Evolutionary conservation across 1,140 invertebrate species (phyloP).

Genomic region (Drosophila ogumai): DNA sequence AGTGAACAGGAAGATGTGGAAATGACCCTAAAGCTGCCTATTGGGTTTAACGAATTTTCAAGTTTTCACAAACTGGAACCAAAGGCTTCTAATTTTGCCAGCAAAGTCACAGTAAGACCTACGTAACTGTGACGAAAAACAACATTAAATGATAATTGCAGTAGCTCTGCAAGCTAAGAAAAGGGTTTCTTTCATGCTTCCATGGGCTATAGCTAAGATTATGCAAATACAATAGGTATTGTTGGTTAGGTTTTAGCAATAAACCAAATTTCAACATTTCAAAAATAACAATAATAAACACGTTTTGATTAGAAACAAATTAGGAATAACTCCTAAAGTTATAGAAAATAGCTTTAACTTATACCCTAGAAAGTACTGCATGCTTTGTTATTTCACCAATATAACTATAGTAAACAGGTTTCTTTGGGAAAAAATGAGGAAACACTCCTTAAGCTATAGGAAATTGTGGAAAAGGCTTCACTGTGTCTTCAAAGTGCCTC

Average conservation of each 20-base stretch:
- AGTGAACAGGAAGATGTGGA: constrained; percentile 12
- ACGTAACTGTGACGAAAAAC: neutral
- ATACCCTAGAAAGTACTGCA: neutral
- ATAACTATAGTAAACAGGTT: constrained; percentile 2
- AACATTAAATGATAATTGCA: neutral
- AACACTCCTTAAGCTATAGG: constrained; percentile 10
- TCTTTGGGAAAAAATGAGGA: neutral
- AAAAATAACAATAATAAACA: neutral
- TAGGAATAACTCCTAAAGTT: neutral
- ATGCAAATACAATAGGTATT: neutral
- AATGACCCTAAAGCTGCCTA: constrained; percentile 25
- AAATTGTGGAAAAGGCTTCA: constrained; percentile 15
- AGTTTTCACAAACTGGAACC: constrained; percentile 41
- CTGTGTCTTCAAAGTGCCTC: constrained; percentile 22
- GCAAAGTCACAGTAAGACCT: neutral
- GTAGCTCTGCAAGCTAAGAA: neutral
- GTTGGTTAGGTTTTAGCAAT: neutral
- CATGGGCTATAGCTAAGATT: neutral
- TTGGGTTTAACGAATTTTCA: constrained; percentile 21
- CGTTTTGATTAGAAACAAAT: neutral
- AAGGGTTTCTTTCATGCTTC: neutral
- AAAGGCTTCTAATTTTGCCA: constrained; percentile 31
- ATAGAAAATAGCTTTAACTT: neutral
- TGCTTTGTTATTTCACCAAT: neutral
- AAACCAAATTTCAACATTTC: neutral